Evolutionary conservation across 2,888 invertebrate genomes (phyloP), one percentile per base, ranked within the genome.

Genomic region (Phorcus lineatus): DNA sequence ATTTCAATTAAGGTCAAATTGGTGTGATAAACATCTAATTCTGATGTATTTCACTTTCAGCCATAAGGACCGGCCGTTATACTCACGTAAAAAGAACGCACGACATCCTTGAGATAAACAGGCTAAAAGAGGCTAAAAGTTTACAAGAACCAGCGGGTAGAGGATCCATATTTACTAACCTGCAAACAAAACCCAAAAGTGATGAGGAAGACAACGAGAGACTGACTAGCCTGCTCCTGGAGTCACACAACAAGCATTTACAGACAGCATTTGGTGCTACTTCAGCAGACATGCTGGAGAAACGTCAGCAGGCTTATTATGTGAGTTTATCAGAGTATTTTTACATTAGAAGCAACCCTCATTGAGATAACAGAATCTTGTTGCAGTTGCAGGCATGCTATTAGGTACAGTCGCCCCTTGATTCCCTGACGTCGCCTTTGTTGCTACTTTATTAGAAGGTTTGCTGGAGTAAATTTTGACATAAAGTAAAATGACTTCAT

Each of bases 11-110:
- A n/a, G n/a, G n/a, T n/a, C n/a, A n/a, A n/a, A n/a, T n/a, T n/a
- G n/a, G n/a, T n/a, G n/a, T n/a, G n/a, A n/a, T n/a, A n/a, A n/a
- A n/a, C n/a, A n/a, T n/a, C n/a, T n/a, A n/a, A n/a, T n/a, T n/a
- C n/a, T n/a, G n/a, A n/a, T n/a, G n/a, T n/a, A 76, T 17, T 78
- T 80, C 0, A 66, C 52, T 85, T 84, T n/a, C 86, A 92, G 92
- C 92, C 6, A 92, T 92, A 36, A 92, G 91, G 82, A 92, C 91
- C 1, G 92, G 92, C 6, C 82, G 92, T 47, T 92, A 92, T 82
- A 91, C 92, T 17, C 89, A 91, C 70, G 87, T 88, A 75, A 92
- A 92, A 80, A 84, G 90, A 53, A 91, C 91, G 13, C 82, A 87
- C 70, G 91, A 92, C 80, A 92, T 91, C 2, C 80, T 87, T 16